phyloP scores from a whole-genome alignment of 2,888 invertebrate species.

The Hedya salicella region DNA sequence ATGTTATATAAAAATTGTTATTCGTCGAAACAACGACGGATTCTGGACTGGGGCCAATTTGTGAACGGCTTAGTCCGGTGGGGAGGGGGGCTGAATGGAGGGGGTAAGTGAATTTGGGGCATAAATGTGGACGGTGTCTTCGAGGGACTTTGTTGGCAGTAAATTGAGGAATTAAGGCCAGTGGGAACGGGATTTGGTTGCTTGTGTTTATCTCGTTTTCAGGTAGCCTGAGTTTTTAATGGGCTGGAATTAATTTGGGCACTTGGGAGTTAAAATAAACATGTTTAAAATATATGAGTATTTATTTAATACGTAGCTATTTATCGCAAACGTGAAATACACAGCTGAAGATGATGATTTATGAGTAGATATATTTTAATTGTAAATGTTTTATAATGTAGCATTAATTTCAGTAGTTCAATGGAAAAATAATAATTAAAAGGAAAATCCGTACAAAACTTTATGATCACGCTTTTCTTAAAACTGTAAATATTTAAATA shows the following conservation, averaged over 20 bases:
- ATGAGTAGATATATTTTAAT: too few species aligned
- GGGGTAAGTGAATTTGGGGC: conserved; percentile 43
- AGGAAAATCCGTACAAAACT: too few species aligned
- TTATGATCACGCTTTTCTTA: too few species aligned
- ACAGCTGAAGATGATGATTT: too few species aligned
- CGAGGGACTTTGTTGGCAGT: conserved; percentile 38
- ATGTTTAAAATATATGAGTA: too few species aligned
- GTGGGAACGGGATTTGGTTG: conserved; percentile 20
- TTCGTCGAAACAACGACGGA: conserved; percentile 38
- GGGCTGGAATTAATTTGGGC: not conserved
- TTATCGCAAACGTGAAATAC: too few species aligned
- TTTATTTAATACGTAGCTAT: too few species aligned
- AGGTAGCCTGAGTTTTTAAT: conserved; percentile 5
- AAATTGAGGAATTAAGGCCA: conserved; percentile 42
- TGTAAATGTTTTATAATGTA: too few species aligned
- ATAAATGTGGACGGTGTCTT: conserved; percentile 42
- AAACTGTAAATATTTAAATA: too few species aligned
- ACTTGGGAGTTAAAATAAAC: not conserved
- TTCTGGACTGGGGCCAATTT: conserved; percentile 39
- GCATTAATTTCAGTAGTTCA: too few species aligned
- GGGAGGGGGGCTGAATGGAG: conserved; percentile 3
- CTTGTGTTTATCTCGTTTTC: conserved; percentile 10
- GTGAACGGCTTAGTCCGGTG: conserved; percentile 39
- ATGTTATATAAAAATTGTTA: conserved; percentile 40
- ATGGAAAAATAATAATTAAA: too few species aligned